A percentile compares a stretch with the other conserved stretches of the same genome.
phyloP scores from a whole-genome alignment of 2,797 vertebrate species.

The Eutrigla gurnardus region DNA sequence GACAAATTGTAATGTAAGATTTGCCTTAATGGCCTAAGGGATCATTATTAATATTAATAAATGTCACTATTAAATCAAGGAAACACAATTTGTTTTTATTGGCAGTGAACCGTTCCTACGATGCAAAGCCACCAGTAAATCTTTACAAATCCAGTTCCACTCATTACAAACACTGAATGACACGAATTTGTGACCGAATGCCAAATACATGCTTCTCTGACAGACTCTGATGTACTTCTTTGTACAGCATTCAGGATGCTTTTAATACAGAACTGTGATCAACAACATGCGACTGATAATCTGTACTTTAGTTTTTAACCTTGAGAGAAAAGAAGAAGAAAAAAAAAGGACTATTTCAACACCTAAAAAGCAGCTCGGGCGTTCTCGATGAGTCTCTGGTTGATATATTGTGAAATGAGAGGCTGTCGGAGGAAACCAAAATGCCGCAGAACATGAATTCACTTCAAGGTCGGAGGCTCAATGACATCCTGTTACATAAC shows the following conservation, averaged over 20 bases:
- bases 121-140: not conserved
- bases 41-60: not conserved
- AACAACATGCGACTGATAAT: slow-evolving; percentile 47
- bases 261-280: slow-evolving; percentile 31
- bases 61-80: not conserved
- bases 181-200: not conserved
- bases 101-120: not conserved
- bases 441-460: slow-evolving; percentile 46
- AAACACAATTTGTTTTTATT: not conserved
- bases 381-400: slow-evolving; percentile 24
- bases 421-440: slow-evolving; percentile 33
- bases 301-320: slow-evolving; percentile 46
- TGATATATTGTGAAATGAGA: slow-evolving; percentile 52
- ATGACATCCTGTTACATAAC: slow-evolving; percentile 65
- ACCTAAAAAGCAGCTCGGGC: slow-evolving; percentile 9
- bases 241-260: not conserved
- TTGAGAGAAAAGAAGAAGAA: slow-evolving; percentile 14
- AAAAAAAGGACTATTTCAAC: slow-evolving; percentile 22
- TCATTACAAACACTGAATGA: not conserved
- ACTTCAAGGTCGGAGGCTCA: slow-evolving; percentile 72
- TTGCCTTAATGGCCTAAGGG: not conserved
- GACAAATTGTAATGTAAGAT: not conserved
- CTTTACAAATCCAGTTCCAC: not conserved
- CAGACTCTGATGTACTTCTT: not conserved
- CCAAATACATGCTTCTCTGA: not conserved